Base-by-base conservation (phyloP, 2,888 invertebrate species). In the Trachelus stipa region DNA sequence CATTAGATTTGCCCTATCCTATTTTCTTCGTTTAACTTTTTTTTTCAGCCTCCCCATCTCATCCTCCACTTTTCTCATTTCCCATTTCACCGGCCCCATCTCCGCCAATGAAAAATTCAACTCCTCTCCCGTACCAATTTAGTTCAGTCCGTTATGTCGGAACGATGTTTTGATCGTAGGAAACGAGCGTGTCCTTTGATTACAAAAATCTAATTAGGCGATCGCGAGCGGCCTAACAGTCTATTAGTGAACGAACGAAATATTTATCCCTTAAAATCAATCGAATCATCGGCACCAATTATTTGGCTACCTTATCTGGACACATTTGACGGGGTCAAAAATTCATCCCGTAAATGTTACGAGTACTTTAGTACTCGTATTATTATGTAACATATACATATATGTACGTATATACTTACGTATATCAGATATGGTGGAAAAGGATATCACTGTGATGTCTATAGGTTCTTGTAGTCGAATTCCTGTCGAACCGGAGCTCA, bases 131-230 rank as follows among this genome's bases (percentile, higher is more conserved):
- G 12, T 74, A 35, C 30, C 34, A 74, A 74, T 37, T 71, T 71
- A 71, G 71, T 12, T 31, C 71, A 33, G 12, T 11, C 23, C 71
- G 31, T 71, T 34, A 34, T 37, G 74, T 34, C 34, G 74, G 74
- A 75, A 75, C 37, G 73, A 75, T 75, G 75, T 78, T 78, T 78
- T 78, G 75, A 78, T 78, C 78, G 76, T 75, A 69, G 68, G 40
- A 75, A 78, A 78, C 73, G 68, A 75, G 78, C 75, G 75, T 78
- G 78, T 68, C 71, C 71, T 71, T 34, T 34, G 71, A 71, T 71
- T 71, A 33, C 31, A 33, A 34, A 69, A 71, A n/a, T 15, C 71
- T 71, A 34, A 31, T 71, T 71, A 71, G 34, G 31, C 15, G 23
- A 56, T 23, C 56, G 56, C 56, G 56, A 56, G 23, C 23, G 0